Evolutionary conservation across 1,140 invertebrate genomes (phyloP), one percentile per base, ranked within the genome.

Genomic region (Physella acuta): DNA sequence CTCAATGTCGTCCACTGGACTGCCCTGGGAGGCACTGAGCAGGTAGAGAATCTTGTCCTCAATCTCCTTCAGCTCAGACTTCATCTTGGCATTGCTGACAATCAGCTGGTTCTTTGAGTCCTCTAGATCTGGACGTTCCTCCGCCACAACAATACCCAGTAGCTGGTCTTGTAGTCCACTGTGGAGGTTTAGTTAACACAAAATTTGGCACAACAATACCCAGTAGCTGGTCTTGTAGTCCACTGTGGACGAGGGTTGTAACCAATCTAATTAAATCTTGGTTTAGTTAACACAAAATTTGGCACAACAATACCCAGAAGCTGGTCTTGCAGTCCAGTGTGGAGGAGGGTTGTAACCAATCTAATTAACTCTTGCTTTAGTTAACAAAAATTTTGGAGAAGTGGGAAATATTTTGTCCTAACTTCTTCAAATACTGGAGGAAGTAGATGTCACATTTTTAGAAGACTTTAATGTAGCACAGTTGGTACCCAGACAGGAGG

Each of bases 1-100:
- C 78, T 94, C 93, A 78, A 95, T 92, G 79, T 95, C 93, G 80
- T 96, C 94, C 1, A 95, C 87, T 71, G 94, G 94, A 78, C 94
- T 93, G 17, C 92, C 93, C 69, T 92, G 89, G 0, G 93, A 92
- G 30, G 90, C 87, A 81, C 92, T 93, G 0, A 96, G 84, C 59
- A 93, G 83, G 60, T 89, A 87, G 2, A 96, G 85, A 67, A 95
- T 94, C 81, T 92, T 94, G 81, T 94, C 92, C 85, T 96, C 94
- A 65, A 95, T 91, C 16, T 87, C 88, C 70, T 93, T 88, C 58
- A 96, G 82, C 73, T 93, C 91, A 4, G 89, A 89, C 82, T 93
- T 94, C 82, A 95, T 94, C 0, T 90, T 86, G 68, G 94, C 94
- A 74, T 95, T 95, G 72, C 90, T 90, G 3, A 91, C 87, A 64